Conservation (phyloP, 2,113 vertebrate species). For the Sebastes schlegelii region DNA sequence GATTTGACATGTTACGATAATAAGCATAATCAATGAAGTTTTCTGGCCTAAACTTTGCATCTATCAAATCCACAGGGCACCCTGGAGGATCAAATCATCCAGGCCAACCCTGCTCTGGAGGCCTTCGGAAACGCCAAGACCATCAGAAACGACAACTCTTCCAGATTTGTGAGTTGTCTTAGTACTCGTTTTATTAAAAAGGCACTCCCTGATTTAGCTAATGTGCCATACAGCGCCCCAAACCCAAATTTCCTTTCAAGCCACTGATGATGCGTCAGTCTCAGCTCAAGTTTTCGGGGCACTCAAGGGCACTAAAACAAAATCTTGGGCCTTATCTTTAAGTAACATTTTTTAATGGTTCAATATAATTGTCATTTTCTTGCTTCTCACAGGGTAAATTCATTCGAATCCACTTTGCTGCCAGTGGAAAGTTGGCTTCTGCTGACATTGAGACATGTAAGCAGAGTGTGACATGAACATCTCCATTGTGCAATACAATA, state of each 20-base stretch:
- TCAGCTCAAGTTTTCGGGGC: neutral
- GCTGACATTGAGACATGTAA: slow-evolving; percentile 96
- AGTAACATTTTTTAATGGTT: neutral
- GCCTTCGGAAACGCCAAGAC: slow-evolving; percentile 92
- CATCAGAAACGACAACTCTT: slow-evolving; percentile 81
- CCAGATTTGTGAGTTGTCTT: slow-evolving; percentile 85
- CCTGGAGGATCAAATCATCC: slow-evolving; percentile 93
- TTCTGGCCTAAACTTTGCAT: neutral
- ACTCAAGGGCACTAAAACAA: neutral
- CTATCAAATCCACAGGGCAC: slow-evolving; percentile 76
- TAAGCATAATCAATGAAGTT: too few species aligned
- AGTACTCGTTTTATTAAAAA: neutral
- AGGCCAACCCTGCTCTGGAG: slow-evolving; percentile 91
- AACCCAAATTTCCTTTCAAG: neutral
- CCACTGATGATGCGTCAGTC: neutral
- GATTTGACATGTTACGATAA: neutral
- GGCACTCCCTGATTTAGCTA: neutral
- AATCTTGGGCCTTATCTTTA: neutral
- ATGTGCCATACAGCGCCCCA: too few species aligned
- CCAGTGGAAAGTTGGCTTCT: slow-evolving; percentile 91
- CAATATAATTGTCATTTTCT: neutral
- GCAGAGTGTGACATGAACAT: slow-evolving; percentile 49
- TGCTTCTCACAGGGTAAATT: slow-evolving; percentile 89
- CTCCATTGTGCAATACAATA: neutral
- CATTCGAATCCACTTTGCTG: slow-evolving; percentile 94